Evolutionary conservation across 2,113 vertebrate species (phyloP).

Genomic region (Cyphomyrus discorhynchus): DNA sequence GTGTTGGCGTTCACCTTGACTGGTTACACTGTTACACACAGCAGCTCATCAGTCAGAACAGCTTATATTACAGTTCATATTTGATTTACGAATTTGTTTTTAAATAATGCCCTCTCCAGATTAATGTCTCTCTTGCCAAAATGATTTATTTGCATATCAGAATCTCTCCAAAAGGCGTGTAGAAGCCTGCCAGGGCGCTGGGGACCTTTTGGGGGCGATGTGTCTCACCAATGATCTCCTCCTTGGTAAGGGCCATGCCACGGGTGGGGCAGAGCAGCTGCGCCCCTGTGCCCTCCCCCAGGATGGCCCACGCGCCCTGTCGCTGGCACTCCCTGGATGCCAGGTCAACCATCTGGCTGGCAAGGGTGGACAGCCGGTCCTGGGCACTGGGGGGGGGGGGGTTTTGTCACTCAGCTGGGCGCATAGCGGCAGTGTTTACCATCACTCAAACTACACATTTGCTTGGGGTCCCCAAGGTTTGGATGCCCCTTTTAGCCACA

Average conservation of each 20-base stretch:
- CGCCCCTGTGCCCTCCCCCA: conserved; percentile 67
- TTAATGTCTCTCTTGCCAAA: background rate
- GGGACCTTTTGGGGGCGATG: background rate
- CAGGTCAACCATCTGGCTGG: conserved; percentile 55
- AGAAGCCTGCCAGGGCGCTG: background rate
- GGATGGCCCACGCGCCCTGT: conserved; percentile 65
- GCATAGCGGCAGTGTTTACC: background rate
- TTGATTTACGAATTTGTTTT: background rate
- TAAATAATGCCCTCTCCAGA: background rate
- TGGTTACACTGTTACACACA: background rate
- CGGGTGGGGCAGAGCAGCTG: conserved; percentile 61
- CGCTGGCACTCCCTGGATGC: conserved; percentile 64
- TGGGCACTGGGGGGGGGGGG: background rate
- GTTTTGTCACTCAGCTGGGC: background rate
- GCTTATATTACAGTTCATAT: background rate
- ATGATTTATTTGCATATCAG: background rate
- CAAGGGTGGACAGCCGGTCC: conserved; percentile 41
- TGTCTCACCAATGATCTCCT: conserved; percentile 63
- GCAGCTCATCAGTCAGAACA: background rate
- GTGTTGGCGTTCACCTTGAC: background rate
- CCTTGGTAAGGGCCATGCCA: conserved; percentile 53
- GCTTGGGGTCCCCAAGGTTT: background rate
- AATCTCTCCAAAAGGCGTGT: background rate
- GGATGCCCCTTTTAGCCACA: background rate
- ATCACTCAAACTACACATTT: background rate